A percentile compares a stretch with the other conserved stretches of the same genome.
Conservation (phyloP, 2,113 vertebrate species). For the Lontra canadensis region DNA sequence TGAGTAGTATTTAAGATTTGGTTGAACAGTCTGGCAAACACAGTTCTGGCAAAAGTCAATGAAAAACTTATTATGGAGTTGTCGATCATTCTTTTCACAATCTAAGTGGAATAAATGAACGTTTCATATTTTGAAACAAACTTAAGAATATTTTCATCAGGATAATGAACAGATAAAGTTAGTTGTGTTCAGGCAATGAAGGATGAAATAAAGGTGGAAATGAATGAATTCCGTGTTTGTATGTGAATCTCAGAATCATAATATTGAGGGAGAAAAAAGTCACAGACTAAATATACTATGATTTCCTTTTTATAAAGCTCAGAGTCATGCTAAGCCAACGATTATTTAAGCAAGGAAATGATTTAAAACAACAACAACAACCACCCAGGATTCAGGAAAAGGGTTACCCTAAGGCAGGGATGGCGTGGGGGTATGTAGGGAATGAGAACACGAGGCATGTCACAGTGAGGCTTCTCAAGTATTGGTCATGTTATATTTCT, state of each 20-base stretch:
- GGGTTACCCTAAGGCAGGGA: too few species aligned
- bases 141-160: not conserved
- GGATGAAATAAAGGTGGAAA: not conserved
- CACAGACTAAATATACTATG: not conserved
- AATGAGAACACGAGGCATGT: not conserved
- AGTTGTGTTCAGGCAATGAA: not conserved
- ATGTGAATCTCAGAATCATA: not conserved
- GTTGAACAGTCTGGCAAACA: not conserved
- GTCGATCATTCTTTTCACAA: not conserved
- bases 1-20: not conserved
- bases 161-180: not conserved
- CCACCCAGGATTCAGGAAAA: not conserved
- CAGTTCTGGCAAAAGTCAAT: not conserved
- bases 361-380: not conserved
- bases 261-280: not conserved
- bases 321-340: not conserved
- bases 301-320: not conserved
- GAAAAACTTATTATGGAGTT: not conserved
- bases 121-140: not conserved
- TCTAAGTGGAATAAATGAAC: not conserved
- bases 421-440: too few species aligned
- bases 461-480: not conserved
- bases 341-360: not conserved
- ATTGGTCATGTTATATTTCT: not conserved
- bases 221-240: not conserved